A percentile compares a stretch with the other conserved stretches of the same genome.
These are phyloP conservation scores for Microplitis deprimator DNA, from an alignment of 2,888 invertebrate genomes.

Conservation along the genomic window DNA sequence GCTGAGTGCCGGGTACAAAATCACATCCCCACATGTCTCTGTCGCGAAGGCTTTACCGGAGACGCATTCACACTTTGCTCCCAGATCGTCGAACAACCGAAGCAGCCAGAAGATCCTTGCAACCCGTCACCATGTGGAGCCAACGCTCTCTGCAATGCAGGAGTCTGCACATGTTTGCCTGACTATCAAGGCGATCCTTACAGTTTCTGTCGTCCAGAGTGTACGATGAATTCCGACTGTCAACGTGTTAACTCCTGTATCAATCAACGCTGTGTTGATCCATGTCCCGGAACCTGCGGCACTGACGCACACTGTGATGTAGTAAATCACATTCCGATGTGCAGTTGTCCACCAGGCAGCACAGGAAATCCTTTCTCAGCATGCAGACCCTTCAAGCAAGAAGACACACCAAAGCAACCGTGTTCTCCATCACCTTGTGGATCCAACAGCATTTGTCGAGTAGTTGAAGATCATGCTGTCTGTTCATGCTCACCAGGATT, in stretches of 20 bases:
- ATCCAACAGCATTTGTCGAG: slow-evolving; percentile 82
- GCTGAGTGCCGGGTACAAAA: slow-evolving; percentile 81
- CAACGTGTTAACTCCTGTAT: slow-evolving; percentile 79
- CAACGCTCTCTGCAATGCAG: slow-evolving; percentile 67
- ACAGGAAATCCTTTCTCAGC: slow-evolving; percentile 82
- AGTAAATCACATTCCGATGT: slow-evolving; percentile 82
- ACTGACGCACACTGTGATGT: slow-evolving; percentile 81
- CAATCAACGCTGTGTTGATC: slow-evolving; percentile 81
- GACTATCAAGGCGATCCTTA: slow-evolving; percentile 83
- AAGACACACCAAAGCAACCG: slow-evolving; percentile 66
- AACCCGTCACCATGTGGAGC: slow-evolving; percentile 83
- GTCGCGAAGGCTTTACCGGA: slow-evolving; percentile 76
- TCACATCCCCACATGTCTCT: slow-evolving; percentile 80
- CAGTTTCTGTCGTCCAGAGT: slow-evolving; percentile 81
- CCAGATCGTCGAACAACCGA: slow-evolving; percentile 69
- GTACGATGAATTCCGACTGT: slow-evolving; percentile 82
- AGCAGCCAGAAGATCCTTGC: slow-evolving; percentile 74
- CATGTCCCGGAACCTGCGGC: slow-evolving; percentile 84
- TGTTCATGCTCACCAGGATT: slow-evolving; percentile 82
- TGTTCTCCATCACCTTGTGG: slow-evolving; percentile 86
- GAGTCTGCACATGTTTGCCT: slow-evolving; percentile 79
- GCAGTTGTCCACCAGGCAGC: slow-evolving; percentile 79
- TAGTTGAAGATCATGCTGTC: slow-evolving; percentile 78
- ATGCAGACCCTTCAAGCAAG: slow-evolving; percentile 73
- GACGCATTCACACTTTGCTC: slow-evolving; percentile 79